Conservation (phyloP, 2,888 invertebrate species). For the Clivina fossor region DNA sequence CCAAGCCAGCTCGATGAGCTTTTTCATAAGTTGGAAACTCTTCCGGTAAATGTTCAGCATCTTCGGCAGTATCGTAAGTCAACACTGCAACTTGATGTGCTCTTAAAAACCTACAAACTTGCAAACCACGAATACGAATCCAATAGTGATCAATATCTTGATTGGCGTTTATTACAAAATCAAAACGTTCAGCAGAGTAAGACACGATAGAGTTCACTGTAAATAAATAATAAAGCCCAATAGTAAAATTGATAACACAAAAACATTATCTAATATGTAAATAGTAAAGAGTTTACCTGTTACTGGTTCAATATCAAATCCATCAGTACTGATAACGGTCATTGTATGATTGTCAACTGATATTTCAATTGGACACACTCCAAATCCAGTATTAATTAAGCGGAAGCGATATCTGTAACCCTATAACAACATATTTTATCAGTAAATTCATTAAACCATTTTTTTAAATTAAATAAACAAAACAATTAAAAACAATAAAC, state of each 20-base stretch:
- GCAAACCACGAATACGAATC: constrained; percentile 79
- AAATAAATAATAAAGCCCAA: constrained; percentile 31
- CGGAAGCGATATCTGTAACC: constrained; percentile 78
- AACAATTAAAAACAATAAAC: no score
- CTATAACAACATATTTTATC: constrained; percentile 47
- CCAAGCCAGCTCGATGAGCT: constrained; percentile 63
- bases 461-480: no score
- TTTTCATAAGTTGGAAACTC: constrained; percentile 64
- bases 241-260: background rate
- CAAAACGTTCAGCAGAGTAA: constrained; percentile 87
- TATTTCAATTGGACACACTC: constrained; percentile 83
- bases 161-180: constrained; percentile 76
- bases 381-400: constrained; percentile 80
- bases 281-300: constrained; percentile 59
- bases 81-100: constrained; percentile 68
- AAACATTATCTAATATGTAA: background rate
- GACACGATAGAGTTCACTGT: constrained; percentile 68
- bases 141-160: constrained; percentile 71
- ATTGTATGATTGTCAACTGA: constrained; percentile 82
- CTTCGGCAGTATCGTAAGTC: constrained; percentile 63
- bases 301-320: constrained; percentile 73
- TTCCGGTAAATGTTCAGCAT: constrained; percentile 57
- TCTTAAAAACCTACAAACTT: constrained; percentile 79
- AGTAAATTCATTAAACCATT: no score
- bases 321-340: constrained; percentile 76